These are phyloP conservation scores for Agriotes lineatus DNA, from an alignment of 2,888 invertebrate genomes.

Conservation along the genomic window DNA sequence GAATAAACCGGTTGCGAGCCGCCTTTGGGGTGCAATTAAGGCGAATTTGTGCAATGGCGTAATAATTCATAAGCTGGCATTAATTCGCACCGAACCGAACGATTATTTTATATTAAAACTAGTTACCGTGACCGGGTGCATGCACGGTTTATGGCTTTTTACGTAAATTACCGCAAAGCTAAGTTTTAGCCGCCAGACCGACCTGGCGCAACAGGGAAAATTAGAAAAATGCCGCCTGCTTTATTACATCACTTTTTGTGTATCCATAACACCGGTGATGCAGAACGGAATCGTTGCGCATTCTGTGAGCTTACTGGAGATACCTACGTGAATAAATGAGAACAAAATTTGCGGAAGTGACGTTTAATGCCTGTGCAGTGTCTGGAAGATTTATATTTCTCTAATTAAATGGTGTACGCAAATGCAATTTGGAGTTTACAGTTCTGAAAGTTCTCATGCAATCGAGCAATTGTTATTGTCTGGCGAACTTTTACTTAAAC, in stretches of 20 bases:
- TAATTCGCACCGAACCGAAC: conserved; percentile 41
- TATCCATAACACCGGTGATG: conserved; percentile 16
- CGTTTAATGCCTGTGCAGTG: too few species aligned
- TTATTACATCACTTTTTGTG: conserved; percentile 24
- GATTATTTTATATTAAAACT: conserved; percentile 46
- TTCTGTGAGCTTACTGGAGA: too few species aligned
- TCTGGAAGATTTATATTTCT: too few species aligned
- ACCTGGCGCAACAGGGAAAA: conserved; percentile 12
- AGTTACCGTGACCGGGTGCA: conserved; percentile 32
- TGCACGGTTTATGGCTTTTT: conserved; percentile 29
- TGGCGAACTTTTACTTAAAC: too few species aligned
- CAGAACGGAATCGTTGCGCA: conserved; percentile 11
- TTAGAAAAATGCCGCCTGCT: conserved; percentile 21
- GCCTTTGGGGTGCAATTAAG: conserved; percentile 40
- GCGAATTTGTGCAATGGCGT: conserved; percentile 43
- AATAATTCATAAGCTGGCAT: conserved; percentile 43
- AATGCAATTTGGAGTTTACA: too few species aligned
- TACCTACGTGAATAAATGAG: not conserved
- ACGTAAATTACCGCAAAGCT: conserved; percentile 26
- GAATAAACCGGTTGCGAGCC: conserved; percentile 39
- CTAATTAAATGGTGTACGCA: too few species aligned
- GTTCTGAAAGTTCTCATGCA: too few species aligned
- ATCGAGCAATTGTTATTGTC: too few species aligned
- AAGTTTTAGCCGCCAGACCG: conserved; percentile 12
- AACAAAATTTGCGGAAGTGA: conserved; percentile 4